Conservation (phyloP, 1,140 invertebrate species). For the Drosophila lacteicornis region DNA sequence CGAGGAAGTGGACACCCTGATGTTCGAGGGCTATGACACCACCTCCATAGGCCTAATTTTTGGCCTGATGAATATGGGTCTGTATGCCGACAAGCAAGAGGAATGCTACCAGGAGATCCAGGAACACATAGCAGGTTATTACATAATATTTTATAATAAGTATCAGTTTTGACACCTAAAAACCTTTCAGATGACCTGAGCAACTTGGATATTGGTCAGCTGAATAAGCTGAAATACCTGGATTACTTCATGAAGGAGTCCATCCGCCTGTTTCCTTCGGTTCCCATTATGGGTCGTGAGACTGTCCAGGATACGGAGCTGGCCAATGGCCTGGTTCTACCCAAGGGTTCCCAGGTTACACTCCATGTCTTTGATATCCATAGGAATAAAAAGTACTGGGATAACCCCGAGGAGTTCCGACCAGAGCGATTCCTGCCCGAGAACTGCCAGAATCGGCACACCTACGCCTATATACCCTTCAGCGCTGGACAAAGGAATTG, state of each 20-base stretch:
- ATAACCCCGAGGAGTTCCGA: constrained; percentile 90
- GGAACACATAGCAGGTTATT: constrained; percentile 59
- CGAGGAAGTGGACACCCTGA: constrained; percentile 93
- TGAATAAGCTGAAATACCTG: constrained; percentile 88
- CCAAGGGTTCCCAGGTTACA: constrained; percentile 84
- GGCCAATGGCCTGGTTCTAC: constrained; percentile 84
- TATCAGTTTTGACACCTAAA: no score
- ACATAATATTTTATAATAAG: background rate
- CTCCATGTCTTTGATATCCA: constrained; percentile 87
- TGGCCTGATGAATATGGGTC: constrained; percentile 87
- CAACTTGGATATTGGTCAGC: constrained; percentile 86
- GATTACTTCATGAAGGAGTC: constrained; percentile 88
- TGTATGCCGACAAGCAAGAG: constrained; percentile 88
- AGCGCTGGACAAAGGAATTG: constrained; percentile 81
- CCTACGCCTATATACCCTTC: constrained; percentile 88
- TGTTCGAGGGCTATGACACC: constrained; percentile 92
- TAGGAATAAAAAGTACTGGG: constrained; percentile 87
- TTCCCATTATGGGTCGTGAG: constrained; percentile 88
- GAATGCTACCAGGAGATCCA: constrained; percentile 86
- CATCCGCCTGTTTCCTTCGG: constrained; percentile 88
- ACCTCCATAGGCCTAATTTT: constrained; percentile 88
- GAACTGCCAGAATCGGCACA: constrained; percentile 85
- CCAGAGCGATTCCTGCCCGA: constrained; percentile 91
- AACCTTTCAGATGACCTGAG: constrained; percentile 50
- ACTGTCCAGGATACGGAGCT: constrained; percentile 85